Evolutionary conservation across 2,113 vertebrate genomes (phyloP), one percentile per base, ranked within the genome.

Genomic region (Proterorhinus semilunaris): DNA sequence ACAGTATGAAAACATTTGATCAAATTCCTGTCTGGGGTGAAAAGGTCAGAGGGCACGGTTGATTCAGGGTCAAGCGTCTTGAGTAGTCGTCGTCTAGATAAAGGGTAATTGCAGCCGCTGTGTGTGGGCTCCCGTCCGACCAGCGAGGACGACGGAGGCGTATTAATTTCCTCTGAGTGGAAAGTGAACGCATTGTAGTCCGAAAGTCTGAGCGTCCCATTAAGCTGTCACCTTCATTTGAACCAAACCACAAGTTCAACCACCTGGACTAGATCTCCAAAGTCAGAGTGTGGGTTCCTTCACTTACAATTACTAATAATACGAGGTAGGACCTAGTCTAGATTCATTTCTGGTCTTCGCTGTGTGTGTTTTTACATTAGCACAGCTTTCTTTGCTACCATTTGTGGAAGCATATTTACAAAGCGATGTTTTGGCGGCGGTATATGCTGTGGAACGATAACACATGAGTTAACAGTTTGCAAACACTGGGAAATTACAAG

Each of bases 121-220:
- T 83, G 84, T 89, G 88, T 90, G 86, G 87, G 84, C 87, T 80
- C 71, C 61, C 75, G 83, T 79, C 81, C 81, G 61, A 61, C 68
- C 76, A 69, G 78, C 79, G 82, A 48, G 55, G 58, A 42, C 42
- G 63, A 27, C 61, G 74, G 78, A 81, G 84, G 78, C 78, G 68
- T 78, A 77, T 86, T 78, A 10, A 75, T 79, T 86, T 90, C 78
- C 76, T 43, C 58, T 10, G 58, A 65, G 72, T 79, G 77, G 79
- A 79, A 82, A 76, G 71, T 72, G 73, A 87, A 66, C 75, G 71
- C 81, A 52, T 68, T 75, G 73, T 73, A 77, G 76, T 76, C 67
- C 52, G 67, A 61, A 68, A 36, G 27, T 79, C 78, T 72, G 73
- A 71, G 80, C 76, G 68, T 82, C 84, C 83, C 83, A 66, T 79